Percentiles rank a stretch among this genome's conserved stretches.
These are phyloP conservation scores for Phoxinus dragarum DNA, from an alignment of 2,797 vertebrate genomes.

Conservation along the genomic window DNA sequence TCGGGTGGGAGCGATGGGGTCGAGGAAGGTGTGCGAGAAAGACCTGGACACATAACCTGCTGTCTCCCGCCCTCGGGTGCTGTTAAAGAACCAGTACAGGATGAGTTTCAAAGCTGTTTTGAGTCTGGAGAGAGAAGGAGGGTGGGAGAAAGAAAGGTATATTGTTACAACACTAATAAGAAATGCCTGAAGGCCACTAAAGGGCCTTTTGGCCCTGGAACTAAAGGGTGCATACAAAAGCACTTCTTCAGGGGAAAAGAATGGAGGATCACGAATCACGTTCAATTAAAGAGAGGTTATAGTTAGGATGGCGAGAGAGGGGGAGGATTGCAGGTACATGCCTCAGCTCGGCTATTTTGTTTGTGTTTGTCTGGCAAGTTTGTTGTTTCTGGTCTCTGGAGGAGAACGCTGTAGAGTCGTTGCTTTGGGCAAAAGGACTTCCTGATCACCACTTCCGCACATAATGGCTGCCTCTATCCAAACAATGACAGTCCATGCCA, in stretches of 20 bases:
- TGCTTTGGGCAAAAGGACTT: conserved; percentile 44
- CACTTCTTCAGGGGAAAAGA: conserved; percentile 36
- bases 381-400: conserved; percentile 44
- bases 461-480: conserved; percentile 53
- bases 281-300: conserved; percentile 41
- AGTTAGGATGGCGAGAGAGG: conserved; percentile 18
- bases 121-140: conserved; percentile 22
- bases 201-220: conserved; percentile 52
- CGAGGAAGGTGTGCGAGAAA: conserved; percentile 16
- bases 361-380: conserved; percentile 33
- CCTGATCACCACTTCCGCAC: conserved; percentile 50
- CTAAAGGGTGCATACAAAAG: conserved; percentile 58
- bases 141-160: conserved; percentile 47
- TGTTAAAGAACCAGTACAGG: conserved; percentile 46
- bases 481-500: conserved; percentile 47
- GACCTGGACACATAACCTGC: conserved; percentile 41
- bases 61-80: conserved; percentile 50
- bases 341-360: conserved; percentile 5
- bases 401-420: conserved; percentile 1
- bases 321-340: conserved; percentile 35
- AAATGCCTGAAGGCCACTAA: conserved; percentile 56
- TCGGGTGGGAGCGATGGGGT: conserved; percentile 1
- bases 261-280: conserved; percentile 41
- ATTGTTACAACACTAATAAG: conserved; percentile 56
- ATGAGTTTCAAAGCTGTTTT: conserved; percentile 59